Conservation (phyloP, 2,113 vertebrate species). For the Oenanthe melanoleuca region DNA sequence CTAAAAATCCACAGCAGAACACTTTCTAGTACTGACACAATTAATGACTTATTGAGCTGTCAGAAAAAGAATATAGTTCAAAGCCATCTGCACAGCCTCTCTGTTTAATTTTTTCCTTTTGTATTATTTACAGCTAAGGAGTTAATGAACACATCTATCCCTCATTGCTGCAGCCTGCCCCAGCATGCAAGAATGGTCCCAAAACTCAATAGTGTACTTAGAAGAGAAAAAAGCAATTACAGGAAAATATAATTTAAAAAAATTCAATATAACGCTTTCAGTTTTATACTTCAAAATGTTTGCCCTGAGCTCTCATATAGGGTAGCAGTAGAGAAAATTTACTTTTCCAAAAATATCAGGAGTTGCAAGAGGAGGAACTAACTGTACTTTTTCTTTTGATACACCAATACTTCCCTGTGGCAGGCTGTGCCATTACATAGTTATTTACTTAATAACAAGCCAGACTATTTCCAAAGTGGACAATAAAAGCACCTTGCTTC, state of each 20-base stretch:
- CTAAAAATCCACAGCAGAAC: neutral
- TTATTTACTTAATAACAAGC: conserved; percentile 39
- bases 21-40: neutral
- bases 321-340: neutral
- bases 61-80: neutral
- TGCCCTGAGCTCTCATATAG: neutral
- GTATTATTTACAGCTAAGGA: neutral
- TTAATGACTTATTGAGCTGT: neutral
- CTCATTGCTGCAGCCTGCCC: neutral
- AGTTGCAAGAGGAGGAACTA: neutral
- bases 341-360: neutral
- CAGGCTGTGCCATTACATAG: conserved; percentile 3
- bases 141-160: neutral
- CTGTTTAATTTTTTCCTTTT: neutral
- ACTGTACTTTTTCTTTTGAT: neutral
- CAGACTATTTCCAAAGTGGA: neutral
- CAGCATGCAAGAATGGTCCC: neutral
- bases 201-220: neutral
- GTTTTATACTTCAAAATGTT: neutral
- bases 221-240: neutral
- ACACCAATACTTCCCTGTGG: neutral
- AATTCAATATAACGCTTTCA: neutral
- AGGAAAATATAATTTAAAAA: neutral
- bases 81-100: neutral
- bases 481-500: neutral